phyloP scores from a whole-genome alignment of 2,113 vertebrate genomes.

The Anthoscopus minutus region DNA sequence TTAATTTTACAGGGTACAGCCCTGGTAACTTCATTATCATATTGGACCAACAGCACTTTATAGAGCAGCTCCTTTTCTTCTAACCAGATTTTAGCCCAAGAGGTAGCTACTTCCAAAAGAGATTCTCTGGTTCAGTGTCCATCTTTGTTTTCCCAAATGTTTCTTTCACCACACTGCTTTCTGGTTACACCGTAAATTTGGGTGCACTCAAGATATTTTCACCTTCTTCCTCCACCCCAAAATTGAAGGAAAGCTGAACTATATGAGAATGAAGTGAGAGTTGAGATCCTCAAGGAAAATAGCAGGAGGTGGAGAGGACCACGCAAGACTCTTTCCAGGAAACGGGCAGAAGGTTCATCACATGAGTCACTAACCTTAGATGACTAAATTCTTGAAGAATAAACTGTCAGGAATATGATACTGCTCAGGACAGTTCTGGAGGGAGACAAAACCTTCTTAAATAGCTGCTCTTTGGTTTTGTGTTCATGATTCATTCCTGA shows the following conservation, averaged over 20 bases:
- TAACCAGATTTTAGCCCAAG: background rate
- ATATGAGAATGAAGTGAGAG: background rate
- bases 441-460: slow-evolving; percentile 15
- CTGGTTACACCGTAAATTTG: background rate
- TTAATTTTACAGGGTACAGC: background rate
- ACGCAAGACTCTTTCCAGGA: slow-evolving; percentile 6
- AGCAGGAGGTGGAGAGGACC: background rate
- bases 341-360: slow-evolving; percentile 35
- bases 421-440: background rate
- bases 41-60: background rate
- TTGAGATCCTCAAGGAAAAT: background rate
- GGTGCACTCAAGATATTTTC: background rate
- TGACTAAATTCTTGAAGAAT: slow-evolving; percentile 40
- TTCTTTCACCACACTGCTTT: background rate
- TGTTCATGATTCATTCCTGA: slow-evolving; percentile 17
- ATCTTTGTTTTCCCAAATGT: background rate
- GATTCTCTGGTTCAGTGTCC: background rate
- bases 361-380: slow-evolving; percentile 53
- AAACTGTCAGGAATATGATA: slow-evolving; percentile 48
- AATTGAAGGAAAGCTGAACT: background rate
- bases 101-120: background rate
- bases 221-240: background rate
- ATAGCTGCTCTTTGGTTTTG: background rate
- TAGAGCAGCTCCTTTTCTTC: background rate
- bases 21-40: background rate